Evolutionary conservation across 1,140 invertebrate genomes (phyloP).

Genomic region (Ostrea edulis): DNA sequence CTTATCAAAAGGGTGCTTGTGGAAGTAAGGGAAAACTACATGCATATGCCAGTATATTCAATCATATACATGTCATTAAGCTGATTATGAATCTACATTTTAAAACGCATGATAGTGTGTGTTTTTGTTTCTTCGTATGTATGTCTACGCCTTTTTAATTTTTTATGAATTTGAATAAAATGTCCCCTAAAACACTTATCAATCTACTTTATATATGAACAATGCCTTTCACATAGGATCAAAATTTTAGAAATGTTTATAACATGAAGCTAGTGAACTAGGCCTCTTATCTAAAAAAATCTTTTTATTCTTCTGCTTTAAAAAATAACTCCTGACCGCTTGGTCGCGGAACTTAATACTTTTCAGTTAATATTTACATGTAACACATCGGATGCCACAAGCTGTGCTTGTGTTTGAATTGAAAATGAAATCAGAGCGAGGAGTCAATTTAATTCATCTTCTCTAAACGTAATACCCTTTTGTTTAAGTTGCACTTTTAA

Average conservation of each 20-base stretch:
- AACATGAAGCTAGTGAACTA: no score
- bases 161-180: no score
- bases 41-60: no score
- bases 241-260: no score
- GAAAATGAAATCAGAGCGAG: background rate
- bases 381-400: background rate
- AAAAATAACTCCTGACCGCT: background rate
- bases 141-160: background rate
- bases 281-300: background rate
- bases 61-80: no score
- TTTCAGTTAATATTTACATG: background rate
- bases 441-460: background rate
- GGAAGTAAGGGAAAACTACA: no score
- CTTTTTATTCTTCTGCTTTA: background rate
- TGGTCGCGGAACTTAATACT: background rate
- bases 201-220: no score
- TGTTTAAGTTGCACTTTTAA: slow-evolving; percentile 3
- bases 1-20: background rate
- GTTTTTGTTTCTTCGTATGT: no score
- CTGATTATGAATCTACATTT: no score
- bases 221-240: no score
- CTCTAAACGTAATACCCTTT: background rate
- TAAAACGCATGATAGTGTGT: no score
- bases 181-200: no score
- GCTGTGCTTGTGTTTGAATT: background rate